phyloP scores from a whole-genome alignment of 2,888 invertebrate genomes.

The Harmothoe impar region DNA sequence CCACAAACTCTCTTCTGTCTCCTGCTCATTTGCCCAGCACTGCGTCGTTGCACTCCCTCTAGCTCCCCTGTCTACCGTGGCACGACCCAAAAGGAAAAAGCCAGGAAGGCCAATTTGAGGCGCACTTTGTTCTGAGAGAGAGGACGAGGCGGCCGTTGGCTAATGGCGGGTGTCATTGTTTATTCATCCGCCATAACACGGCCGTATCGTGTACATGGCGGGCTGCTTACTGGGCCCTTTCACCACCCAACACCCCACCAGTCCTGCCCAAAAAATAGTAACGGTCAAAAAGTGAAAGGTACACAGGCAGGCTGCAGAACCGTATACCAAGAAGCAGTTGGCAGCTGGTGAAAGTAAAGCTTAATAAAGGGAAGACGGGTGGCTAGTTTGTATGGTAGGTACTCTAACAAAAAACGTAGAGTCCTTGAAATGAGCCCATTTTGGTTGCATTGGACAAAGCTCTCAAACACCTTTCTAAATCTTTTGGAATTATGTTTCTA shows the following conservation, averaged over 20 bases:
- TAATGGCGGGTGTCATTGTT: constrained; percentile 58
- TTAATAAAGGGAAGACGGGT: too few species aligned
- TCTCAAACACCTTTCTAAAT: too few species aligned
- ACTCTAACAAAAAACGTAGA: too few species aligned
- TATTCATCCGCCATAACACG: constrained; percentile 47
- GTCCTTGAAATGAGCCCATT: too few species aligned
- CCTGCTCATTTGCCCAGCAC: constrained; percentile 13
- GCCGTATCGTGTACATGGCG: constrained; percentile 19
- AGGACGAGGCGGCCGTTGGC: neutral
- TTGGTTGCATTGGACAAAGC: too few species aligned
- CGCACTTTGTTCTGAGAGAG: constrained; percentile 49
- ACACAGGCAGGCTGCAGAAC: neutral
- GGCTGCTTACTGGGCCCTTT: neutral
- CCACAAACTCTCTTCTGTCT: neutral
- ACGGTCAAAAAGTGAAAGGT: neutral
- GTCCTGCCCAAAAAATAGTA: neutral
- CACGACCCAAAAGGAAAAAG: constrained; percentile 22
- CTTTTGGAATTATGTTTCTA: too few species aligned
- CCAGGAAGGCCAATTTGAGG: constrained; percentile 33
- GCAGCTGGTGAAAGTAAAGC: neutral
- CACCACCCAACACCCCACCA: constrained; percentile 22
- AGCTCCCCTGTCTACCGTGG: neutral
- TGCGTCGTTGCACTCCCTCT: neutral
- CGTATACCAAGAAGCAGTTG: neutral
- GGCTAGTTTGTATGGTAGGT: too few species aligned